Evolutionary conservation across 2,797 vertebrate species (phyloP).

Genomic region (Platyrinchus mystaceus): DNA sequence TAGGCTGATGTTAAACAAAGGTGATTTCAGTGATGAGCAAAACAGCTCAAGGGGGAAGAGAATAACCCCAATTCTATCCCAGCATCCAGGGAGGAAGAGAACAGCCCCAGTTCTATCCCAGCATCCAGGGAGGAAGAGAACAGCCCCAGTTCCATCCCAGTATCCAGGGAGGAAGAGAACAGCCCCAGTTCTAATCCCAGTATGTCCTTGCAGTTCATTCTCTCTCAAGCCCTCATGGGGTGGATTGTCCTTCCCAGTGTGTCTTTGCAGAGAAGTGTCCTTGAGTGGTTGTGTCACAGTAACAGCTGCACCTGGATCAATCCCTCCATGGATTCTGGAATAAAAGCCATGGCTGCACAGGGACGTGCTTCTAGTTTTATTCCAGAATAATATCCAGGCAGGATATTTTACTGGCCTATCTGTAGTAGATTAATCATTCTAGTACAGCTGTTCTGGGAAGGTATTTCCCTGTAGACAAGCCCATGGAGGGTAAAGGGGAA

Average conservation of each 20-base stretch:
- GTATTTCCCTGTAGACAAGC: constrained; percentile 29
- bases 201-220: too few species aligned
- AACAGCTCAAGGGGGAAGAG: neutral
- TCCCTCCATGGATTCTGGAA: neutral
- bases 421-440: constrained; percentile 12
- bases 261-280: neutral
- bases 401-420: neutral
- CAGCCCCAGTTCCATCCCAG: neutral
- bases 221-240: too few species aligned
- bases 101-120: neutral
- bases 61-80: neutral
- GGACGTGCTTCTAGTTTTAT: neutral
- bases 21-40: neutral
- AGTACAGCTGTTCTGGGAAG: constrained; percentile 32
- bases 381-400: neutral
- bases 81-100: neutral
- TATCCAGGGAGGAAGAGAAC: too few species aligned
- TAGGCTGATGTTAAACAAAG: neutral
- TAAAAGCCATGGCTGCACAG: neutral
- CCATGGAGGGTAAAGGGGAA: constrained; percentile 11
- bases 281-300: neutral
- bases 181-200: too few species aligned
- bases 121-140: neutral
- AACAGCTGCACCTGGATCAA: neutral
- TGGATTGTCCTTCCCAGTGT: too few species aligned